phyloP scores from a whole-genome alignment of 64 coral and sea anemone genomes.

The Cladopsammia gracilis region DNA sequence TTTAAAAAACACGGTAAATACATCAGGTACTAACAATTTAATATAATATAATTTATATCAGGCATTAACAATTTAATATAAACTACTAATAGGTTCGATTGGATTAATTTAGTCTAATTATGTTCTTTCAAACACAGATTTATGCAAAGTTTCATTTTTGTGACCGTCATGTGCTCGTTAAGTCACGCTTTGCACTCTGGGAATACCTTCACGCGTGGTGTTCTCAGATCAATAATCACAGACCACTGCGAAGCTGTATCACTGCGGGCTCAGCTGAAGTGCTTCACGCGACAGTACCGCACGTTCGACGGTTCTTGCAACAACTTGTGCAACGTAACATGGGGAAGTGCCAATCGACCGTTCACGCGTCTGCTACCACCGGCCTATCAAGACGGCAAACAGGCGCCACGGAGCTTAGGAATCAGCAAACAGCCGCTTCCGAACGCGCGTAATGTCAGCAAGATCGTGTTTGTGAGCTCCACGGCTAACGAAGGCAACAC shows the following conservation, averaged over 20 bases:
- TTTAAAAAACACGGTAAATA: no score
- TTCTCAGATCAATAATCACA: neutral
- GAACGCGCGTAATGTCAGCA: conserved; percentile 44
- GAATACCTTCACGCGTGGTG: neutral
- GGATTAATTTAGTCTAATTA: neutral
- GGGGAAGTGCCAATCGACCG: neutral
- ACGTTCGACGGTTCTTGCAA: conserved; percentile 20
- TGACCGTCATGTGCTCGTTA: neutral
- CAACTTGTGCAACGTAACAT: conserved; percentile 26
- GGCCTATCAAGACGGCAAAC: conserved; percentile 1
- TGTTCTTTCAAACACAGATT: conserved; percentile 1
- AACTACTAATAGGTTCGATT: neutral
- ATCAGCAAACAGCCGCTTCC: conserved; percentile 27
- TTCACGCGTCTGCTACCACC: conserved; percentile 13
- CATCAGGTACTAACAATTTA: no score
- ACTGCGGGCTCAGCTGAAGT: neutral
- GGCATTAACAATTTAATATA: no score
- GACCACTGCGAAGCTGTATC: neutral
- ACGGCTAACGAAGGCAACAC: neutral
- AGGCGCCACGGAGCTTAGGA: conserved; percentile 11
- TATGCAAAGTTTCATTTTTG: neutral
- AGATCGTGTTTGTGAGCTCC: conserved; percentile 26
- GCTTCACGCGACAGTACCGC: conserved; percentile 21
- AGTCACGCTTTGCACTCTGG: neutral
- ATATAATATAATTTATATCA: no score